These are phyloP conservation scores for Orthonyx spaldingii DNA, from an alignment of 2,113 vertebrate genomes.

Conservation along the genomic window DNA sequence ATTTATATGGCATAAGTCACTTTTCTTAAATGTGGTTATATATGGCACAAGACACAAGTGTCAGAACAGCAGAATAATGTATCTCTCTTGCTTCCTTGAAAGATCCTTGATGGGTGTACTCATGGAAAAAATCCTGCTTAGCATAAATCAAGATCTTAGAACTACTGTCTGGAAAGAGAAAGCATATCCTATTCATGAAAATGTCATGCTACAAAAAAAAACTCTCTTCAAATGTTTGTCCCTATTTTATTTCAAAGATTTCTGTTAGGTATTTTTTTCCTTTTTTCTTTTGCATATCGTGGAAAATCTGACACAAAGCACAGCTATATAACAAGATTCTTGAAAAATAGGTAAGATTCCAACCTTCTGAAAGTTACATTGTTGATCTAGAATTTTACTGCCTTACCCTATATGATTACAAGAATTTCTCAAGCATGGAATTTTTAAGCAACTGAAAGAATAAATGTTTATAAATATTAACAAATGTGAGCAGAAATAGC, in stretches of 20 bases:
- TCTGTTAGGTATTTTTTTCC: not conserved
- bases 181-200: not conserved
- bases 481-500: not conserved
- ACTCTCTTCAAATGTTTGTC: not conserved
- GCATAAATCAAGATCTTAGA: not conserved
- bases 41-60: not conserved
- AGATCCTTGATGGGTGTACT: not conserved
- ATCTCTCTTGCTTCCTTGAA: not conserved
- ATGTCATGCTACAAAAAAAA: not conserved
- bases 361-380: not conserved
- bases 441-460: not conserved
- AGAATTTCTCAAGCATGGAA: not conserved
- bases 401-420: not conserved
- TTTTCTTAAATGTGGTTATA: too few species aligned
- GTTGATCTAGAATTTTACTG: not conserved
- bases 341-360: not conserved
- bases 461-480: not conserved
- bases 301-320: not conserved
- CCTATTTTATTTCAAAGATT: not conserved
- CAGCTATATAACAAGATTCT: not conserved
- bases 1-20: not conserved
- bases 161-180: not conserved
- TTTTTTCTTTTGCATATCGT: not conserved
- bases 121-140: not conserved
- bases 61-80: not conserved